Evolutionary conservation across 2,888 invertebrate genomes (phyloP), one percentile per base, ranked within the genome.

Genomic region (Strigamia crassipes): DNA sequence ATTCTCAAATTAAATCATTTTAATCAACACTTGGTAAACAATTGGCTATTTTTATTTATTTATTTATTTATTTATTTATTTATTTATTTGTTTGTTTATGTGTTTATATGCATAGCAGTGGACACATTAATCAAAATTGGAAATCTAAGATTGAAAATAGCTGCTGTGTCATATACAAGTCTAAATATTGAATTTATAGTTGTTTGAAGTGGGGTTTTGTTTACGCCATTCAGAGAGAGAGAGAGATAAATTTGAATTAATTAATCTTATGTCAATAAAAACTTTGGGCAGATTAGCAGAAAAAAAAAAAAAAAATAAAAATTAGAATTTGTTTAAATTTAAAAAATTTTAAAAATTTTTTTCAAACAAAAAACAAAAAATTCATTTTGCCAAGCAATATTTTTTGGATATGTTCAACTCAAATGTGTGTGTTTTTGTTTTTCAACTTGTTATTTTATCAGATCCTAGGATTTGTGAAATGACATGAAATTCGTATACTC

Each of bases 21-120:
- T 27, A 10, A 56, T n/a, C 15, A 56, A 56, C 46, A 46, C 15
- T 9, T 46, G 46, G 13, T 13, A 46, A 38, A 38, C 38, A 38
- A 46, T 13, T 15, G 6, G 13, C 13, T 46, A n/a, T 46, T 9
- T 46, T 21, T 21, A 66, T 66, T 66, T 31, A 31, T 38, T 10
- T 23, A 21, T 38, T 78, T 23, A 78, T 38, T 78, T 78, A 15
- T 23, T 12, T 4, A 10, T 78, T 31, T 27, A 27, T 27, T 78
- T 34, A 12, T 78, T n/a, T 34, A 78, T 12, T 78, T 31, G 1
- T 15, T 34, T 78, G 0, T 10, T 34, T 21, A 15, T 27, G 27
- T 27, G 3, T 77, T 34, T 78, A 78, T 78, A 78, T 78, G 79
- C 73, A 73, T 73, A 73, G 73, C 73, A 73, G 73, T 73, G 73